Conservation (phyloP, 2,797 vertebrate species). For the Eospalax fontanierii region DNA sequence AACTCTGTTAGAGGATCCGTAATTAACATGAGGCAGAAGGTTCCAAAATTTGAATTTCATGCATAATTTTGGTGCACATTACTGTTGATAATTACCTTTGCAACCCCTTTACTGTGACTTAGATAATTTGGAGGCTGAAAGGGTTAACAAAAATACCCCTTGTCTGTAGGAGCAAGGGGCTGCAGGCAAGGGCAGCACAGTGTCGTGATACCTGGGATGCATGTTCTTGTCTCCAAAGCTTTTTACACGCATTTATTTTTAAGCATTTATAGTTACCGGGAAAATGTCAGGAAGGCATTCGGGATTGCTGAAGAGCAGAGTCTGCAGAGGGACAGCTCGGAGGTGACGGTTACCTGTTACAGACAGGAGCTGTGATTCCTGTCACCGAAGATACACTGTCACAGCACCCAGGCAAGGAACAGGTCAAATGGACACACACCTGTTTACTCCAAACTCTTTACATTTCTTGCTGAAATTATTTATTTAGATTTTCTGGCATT, state of each 20-base stretch:
- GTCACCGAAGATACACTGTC: fast-evolving
- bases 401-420: fast-evolving
- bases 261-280: constrained; percentile 76
- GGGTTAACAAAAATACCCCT: constrained; percentile 67
- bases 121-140: not conserved
- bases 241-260: constrained; percentile 75
- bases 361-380: not conserved
- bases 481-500: not conserved
- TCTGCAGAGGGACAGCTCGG: constrained; percentile 62
- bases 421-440: fast-evolving
- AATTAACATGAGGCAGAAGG: constrained; percentile 48
- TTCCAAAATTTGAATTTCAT: constrained; percentile 67
- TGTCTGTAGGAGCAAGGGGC: not conserved
- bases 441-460: fast-evolving
- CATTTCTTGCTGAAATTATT: not conserved
- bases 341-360: not conserved
- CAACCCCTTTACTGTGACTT: not conserved
- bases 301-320: constrained; percentile 76
- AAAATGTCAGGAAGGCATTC: constrained; percentile 80
- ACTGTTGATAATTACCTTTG: constrained; percentile 23
- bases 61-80: constrained; percentile 32
- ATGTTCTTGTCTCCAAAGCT: constrained; percentile 60
- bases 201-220: constrained; percentile 52
- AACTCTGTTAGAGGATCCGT: not conserved
- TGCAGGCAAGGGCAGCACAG: constrained; percentile 40